phyloP scores from a whole-genome alignment of 2,888 invertebrate species.

The Pristionchus japonicus region DNA sequence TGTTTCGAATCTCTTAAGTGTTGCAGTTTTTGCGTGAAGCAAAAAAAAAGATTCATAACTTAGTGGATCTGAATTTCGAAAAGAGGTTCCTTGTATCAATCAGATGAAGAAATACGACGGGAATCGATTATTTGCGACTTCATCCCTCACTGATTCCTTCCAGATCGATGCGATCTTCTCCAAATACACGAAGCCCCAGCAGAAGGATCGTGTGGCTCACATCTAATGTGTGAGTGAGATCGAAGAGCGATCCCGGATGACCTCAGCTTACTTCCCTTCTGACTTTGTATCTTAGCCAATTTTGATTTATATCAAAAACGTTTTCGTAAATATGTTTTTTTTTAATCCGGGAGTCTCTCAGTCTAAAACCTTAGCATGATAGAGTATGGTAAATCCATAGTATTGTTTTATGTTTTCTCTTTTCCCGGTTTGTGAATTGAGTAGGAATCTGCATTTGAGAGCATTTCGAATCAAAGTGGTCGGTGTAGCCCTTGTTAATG shows the following conservation, averaged over 20 bases:
- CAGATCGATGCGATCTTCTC: conserved; percentile 69
- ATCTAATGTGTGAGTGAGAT: conserved; percentile 47
- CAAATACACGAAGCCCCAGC: conserved; percentile 58
- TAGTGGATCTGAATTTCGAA: no score
- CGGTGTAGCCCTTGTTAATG: neutral
- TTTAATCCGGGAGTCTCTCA: conserved; percentile 8
- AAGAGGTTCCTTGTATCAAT: no score
- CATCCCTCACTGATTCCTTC: neutral
- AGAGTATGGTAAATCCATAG: neutral
- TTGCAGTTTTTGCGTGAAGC: no score
- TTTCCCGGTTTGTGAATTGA: neutral
- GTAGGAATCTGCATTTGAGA: neutral
- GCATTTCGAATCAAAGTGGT: neutral
- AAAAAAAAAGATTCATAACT: no score
- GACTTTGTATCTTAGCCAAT: conserved; percentile 36
- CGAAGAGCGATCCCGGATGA: conserved; percentile 7
- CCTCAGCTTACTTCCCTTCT: conserved; percentile 1
- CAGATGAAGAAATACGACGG: neutral
- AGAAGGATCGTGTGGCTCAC: conserved; percentile 60
- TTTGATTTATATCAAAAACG: neutral
- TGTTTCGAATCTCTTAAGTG: no score
- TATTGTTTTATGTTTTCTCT: conserved; percentile 18
- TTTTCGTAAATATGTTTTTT: neutral
- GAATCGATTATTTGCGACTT: neutral
- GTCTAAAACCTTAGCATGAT: conserved; percentile 29